Conservation (phyloP, 2,888 invertebrate genomes). For the Pegoplata infirma region DNA sequence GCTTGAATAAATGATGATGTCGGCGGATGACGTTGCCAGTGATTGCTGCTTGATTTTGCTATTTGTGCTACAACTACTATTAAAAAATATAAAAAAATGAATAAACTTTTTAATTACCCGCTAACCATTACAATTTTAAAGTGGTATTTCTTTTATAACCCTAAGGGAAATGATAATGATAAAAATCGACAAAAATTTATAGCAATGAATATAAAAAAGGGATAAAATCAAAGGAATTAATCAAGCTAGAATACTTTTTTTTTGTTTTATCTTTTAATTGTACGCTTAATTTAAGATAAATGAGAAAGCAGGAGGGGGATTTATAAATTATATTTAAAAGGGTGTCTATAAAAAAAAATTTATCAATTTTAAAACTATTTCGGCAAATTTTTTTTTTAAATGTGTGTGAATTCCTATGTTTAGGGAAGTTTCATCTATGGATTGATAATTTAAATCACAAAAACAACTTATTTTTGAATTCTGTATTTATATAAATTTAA, state of each 20-base stretch:
- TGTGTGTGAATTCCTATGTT: not conserved
- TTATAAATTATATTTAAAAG: too few species aligned
- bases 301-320: too few species aligned
- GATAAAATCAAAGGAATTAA: not conserved
- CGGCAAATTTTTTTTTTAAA: not conserved
- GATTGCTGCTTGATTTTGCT: too few species aligned
- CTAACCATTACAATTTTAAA: conserved; percentile 50
- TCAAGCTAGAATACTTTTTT: not conserved
- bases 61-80: not conserved
- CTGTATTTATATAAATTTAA: too few species aligned
- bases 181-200: conserved; percentile 52
- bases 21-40: not conserved
- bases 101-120: conserved; percentile 59
- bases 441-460: too few species aligned
- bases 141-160: conserved; percentile 21
- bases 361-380: conserved; percentile 36
- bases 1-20: conserved; percentile 30
- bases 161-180: conserved; percentile 33
- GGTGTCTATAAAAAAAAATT: not conserved
- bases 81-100: too few species aligned
- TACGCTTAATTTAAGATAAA: not conserved
- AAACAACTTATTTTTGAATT: too few species aligned
- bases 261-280: not conserved
- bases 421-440: too few species aligned
- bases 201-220: conserved; percentile 21